A percentile compares a stretch with the other conserved stretches of the same genome.
Conservation (phyloP, 1,140 invertebrate species). For the Nasonia vitripennis region DNA sequence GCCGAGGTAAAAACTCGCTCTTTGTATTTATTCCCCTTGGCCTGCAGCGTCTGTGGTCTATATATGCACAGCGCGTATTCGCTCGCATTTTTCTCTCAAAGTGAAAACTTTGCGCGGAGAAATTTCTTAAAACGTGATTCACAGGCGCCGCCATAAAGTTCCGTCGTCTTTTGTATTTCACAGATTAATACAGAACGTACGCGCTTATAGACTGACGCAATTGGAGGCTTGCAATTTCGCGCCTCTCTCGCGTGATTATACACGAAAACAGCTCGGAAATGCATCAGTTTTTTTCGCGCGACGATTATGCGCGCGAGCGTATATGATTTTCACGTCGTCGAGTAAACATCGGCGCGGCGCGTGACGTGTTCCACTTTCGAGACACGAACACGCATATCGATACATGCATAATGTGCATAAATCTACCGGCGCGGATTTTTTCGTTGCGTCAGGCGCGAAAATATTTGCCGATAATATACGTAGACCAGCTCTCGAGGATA, state of each 20-base stretch:
- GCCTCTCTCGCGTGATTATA: not conserved
- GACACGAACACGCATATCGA: not conserved
- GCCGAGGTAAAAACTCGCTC: too few relatives aligned
- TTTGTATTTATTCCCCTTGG: too few relatives aligned
- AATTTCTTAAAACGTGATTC: conserved; percentile 9
- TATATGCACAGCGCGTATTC: not conserved
- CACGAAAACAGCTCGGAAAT: not conserved
- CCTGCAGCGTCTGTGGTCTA: not conserved
- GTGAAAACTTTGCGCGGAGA: not conserved
- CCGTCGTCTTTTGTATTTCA: not conserved
- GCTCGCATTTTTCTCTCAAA: not conserved
- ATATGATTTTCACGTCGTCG: not conserved
- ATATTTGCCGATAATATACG: not conserved
- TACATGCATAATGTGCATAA: too few relatives aligned
- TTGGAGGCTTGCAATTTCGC: not conserved
- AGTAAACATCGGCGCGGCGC: not conserved
- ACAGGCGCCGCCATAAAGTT: not conserved
- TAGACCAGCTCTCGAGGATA: too few relatives aligned
- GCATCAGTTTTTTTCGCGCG: not conserved
- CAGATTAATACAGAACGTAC: not conserved
- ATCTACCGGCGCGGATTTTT: not conserved
- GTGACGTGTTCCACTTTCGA: not conserved
- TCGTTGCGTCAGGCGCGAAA: not conserved
- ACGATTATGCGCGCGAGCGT: not conserved
- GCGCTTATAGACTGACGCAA: not conserved